Evolutionary conservation across 2,113 vertebrate genomes (phyloP), one percentile per base, ranked within the genome.

Genomic region (Theristicus caerulescens): DNA sequence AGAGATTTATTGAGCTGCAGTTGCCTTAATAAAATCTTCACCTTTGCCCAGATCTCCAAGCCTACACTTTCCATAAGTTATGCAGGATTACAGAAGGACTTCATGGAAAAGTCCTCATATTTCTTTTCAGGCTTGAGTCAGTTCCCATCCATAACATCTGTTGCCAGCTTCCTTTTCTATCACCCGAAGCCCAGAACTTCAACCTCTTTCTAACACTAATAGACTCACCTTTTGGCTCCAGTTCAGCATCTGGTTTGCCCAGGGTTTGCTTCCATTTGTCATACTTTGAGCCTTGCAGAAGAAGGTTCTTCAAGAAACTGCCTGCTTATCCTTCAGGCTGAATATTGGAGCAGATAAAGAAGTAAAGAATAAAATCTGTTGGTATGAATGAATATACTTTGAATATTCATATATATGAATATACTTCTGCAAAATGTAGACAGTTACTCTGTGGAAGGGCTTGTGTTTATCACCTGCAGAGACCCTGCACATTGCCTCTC

Each of bases 1-100:
- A 67, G 69, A 92, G 86, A 88, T 67, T 88, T 94, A 88, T 62
- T 92, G 65, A 90, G 38, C 55, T 90, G 59, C 74, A 67, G 64
- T 74, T 90, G 61, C 55, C 20, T 27, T 83, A 90, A 91, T 93
- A 86, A 96, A 94, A 86, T 86, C 76, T 90, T 94, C 67, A 95
- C 85, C 82, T 88, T 88, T 92, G 20, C 79, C 46, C 69, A 84
- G 34, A 90, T 84, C 49, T 88, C 69, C 36, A 76, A 74, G 59
- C 52, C 47, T 88, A n/a, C 44, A 57, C 32, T 88, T 90, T 44
- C n/a, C 40, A 13, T 84, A 88, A 91, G 16, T 81, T 94, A 46
- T 20, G 17, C 52, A 86, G 64, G 36, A 88, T 94, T 96, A 80
- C 29, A 79, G 72, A 49, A 64, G 36, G 42, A 72, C 77, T 91